Percentiles rank a stretch among this genome's conserved stretches.
Conservation (phyloP, 1,140 invertebrate species). For the Ceratina calcarata region DNA sequence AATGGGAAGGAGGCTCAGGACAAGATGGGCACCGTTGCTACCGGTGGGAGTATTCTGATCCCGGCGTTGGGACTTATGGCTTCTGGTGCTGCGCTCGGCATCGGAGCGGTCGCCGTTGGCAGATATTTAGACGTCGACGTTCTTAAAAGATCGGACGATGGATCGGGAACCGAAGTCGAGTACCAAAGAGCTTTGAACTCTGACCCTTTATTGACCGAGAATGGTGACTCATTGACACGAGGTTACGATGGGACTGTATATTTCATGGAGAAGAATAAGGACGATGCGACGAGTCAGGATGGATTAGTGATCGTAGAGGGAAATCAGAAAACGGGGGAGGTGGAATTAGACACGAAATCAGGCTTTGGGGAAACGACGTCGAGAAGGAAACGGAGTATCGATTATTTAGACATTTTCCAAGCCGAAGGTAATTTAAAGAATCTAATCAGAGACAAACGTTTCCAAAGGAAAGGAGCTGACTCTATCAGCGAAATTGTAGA, state of each 20-base stretch:
- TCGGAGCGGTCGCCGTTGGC: conserved; percentile 89
- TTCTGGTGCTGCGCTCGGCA: conserved; percentile 88
- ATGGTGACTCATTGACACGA: neutral
- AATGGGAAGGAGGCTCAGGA: conserved; percentile 83
- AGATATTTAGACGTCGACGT: conserved; percentile 85
- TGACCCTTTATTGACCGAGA: neutral
- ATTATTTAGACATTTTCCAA: conserved; percentile 52
- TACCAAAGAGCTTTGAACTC: conserved; percentile 81
- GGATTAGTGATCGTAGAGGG: conserved; percentile 7
- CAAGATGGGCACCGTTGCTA: conserved; percentile 85
- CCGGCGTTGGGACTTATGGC: conserved; percentile 88
- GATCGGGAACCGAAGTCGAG: conserved; percentile 80
- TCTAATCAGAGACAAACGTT: conserved; percentile 38
- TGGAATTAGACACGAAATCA: neutral
- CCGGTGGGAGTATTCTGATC: conserved; percentile 81
- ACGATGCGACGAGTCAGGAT: neutral
- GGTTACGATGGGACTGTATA: conserved; percentile 1
- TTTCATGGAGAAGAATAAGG: conserved; percentile 13
- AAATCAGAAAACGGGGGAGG: neutral
- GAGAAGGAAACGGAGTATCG: conserved; percentile 59
- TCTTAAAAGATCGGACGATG: conserved; percentile 78
- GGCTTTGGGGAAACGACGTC: neutral
- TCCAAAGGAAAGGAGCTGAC: conserved; percentile 69
- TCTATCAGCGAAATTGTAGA: conserved; percentile 74
- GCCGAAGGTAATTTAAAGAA: conserved; percentile 35